Conservation (phyloP, 2,797 vertebrate species). For the Poecilia velifera region DNA sequence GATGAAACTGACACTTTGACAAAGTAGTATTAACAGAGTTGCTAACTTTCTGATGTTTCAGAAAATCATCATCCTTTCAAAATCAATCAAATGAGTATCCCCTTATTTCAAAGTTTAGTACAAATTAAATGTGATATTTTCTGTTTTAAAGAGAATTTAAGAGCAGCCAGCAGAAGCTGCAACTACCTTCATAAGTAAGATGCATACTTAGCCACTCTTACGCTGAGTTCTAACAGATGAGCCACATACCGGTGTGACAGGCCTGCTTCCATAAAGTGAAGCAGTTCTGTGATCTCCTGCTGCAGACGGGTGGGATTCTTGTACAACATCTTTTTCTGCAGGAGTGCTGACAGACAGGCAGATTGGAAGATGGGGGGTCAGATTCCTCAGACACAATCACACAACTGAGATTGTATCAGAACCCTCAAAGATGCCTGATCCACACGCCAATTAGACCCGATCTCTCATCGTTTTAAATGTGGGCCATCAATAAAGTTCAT, state of each 20-base stretch:
- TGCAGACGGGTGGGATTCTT: constrained; percentile 45
- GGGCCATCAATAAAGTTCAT: not conserved
- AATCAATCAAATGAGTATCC: not conserved
- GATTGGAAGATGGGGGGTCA: constrained; percentile 57
- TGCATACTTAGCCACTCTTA: constrained; percentile 17
- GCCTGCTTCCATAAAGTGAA: constrained; percentile 46
- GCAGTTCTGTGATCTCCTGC: constrained; percentile 64
- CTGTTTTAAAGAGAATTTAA: not conserved
- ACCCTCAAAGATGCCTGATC: constrained; percentile 30
- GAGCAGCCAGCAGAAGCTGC: not conserved
- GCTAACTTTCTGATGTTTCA: too few species aligned
- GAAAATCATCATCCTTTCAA: not conserved
- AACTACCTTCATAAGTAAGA: constrained; percentile 4
- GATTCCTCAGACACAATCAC: constrained; percentile 60
- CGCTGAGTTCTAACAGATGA: constrained; percentile 30
- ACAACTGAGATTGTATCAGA: constrained; percentile 61
- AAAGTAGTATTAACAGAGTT: too few species aligned
- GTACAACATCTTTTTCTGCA: constrained; percentile 52
- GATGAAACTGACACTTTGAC: too few species aligned
- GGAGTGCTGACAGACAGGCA: constrained; percentile 63
- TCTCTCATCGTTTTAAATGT: not conserved
- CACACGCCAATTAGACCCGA: not conserved
- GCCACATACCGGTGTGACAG: constrained; percentile 60
- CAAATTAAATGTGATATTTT: not conserved
- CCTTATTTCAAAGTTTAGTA: not conserved